Evolutionary conservation across 2,113 vertebrate genomes (phyloP).

Genomic region (Dasypus novemcinctus): DNA sequence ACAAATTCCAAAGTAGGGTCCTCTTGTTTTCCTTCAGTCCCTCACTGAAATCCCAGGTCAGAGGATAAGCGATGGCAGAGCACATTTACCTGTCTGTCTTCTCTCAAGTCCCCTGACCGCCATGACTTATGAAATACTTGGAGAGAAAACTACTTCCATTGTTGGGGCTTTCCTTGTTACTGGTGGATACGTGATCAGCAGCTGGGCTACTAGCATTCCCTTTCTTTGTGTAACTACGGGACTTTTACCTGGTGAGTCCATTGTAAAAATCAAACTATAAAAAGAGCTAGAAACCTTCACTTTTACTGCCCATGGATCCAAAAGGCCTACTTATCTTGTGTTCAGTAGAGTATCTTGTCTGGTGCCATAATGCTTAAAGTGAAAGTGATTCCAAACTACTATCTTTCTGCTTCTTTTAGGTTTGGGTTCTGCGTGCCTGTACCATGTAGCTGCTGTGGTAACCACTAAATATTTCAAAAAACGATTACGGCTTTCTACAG

Average conservation of each 20-base stretch:
- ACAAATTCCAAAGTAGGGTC: neutral
- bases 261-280: neutral
- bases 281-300: neutral
- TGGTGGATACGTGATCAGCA: constrained; percentile 90
- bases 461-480: constrained; percentile 89
- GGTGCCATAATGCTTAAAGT: neutral
- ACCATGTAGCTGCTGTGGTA: constrained; percentile 89
- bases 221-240: constrained; percentile 96
- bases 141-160: constrained; percentile 86
- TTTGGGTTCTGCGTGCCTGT: constrained; percentile 90
- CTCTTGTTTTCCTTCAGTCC: neutral
- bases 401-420: constrained; percentile 80
- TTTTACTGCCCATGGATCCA: neutral
- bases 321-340: neutral
- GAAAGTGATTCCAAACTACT: constrained; percentile 12
- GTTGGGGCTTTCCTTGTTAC: constrained; percentile 86
- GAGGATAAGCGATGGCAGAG: neutral
- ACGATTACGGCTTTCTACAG: constrained; percentile 88
- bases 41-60: neutral
- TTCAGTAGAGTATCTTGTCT: neutral
- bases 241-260: constrained; percentile 89
- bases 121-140: constrained; percentile 86
- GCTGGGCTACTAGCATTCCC: constrained; percentile 87
- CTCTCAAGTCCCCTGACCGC: constrained; percentile 87
- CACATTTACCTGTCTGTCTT: neutral